Conservation (phyloP, 2,888 invertebrate species). For the Protophormia terraenovae region DNA sequence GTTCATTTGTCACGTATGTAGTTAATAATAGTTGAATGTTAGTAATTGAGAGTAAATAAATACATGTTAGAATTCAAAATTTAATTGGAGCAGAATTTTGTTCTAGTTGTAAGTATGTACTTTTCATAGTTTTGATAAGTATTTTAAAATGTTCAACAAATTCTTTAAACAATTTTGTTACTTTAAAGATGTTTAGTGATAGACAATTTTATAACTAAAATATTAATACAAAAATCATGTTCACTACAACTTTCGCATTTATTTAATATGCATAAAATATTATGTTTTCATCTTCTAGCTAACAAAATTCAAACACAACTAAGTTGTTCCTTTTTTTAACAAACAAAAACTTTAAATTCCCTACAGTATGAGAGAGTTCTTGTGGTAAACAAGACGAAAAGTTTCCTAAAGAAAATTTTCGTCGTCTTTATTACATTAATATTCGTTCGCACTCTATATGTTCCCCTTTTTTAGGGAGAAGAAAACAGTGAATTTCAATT, state of each 20-base stretch:
- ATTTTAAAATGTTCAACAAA: not conserved
- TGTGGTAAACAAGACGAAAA: not conserved
- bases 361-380: conserved; percentile 17
- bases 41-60: not conserved
- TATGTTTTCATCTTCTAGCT: conserved; percentile 17
- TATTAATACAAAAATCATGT: no score
- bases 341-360: conserved; percentile 31
- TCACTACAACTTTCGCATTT: not conserved
- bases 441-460: not conserved
- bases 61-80: not conserved
- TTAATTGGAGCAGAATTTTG: not conserved
- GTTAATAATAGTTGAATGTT: not conserved
- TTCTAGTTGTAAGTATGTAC: not conserved
- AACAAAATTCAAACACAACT: not conserved
- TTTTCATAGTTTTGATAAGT: not conserved
- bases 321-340: not conserved
- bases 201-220: no score
- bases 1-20: conserved; percentile 30
- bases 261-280: conserved; percentile 48
- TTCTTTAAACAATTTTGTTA: no score
- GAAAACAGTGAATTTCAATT: conserved; percentile 56
- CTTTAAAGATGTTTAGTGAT: no score
- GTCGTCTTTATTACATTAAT: conserved; percentile 17
- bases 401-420: not conserved
- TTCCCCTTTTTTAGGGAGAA: not conserved